Evolutionary conservation across 1,140 invertebrate genomes (phyloP), one percentile per base, ranked within the genome.

Genomic region (Drosophila lowei): DNA sequence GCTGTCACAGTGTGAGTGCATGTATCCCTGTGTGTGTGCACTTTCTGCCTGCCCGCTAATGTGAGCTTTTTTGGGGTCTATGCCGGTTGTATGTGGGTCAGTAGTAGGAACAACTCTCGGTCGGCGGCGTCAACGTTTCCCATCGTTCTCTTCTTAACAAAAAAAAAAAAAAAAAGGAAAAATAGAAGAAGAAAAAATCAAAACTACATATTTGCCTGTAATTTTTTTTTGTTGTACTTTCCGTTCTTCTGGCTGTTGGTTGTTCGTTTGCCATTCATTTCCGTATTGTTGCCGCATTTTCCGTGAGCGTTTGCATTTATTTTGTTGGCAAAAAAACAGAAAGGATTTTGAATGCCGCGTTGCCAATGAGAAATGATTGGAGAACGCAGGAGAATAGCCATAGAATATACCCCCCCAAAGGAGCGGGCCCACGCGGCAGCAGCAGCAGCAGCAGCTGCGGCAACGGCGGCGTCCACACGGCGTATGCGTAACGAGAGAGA

Each of bases 401-500:
- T 11, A 38, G 11, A 38, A 13, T 38, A 38, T 13, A 38, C 34
- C 9, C 34, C 30, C 11, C 11, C 34, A 9, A 38, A 13, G 11
- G 11, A 38, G 11, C 4, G 34, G 11, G 34, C 30, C 30, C 2
- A 2, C 28, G 8, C 34, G 38, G 43, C 18, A 34, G 58, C 46
- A 56, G 16, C n/a, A 53, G 42, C 41, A 43, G 34, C 41, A 58
- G 54, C 21, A 52, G 49, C 16, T 49, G 13, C 13, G 57, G 30
- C 49, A 56, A 25, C 23, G 48, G 44, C 50, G 56, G 72, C 47
- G 55, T n/a, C 46, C 63, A 83, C 55, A 86, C 84, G 84, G 83
- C 83, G 83, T 88, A 88, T 88, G 83, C 79, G 83, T 88, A 88
- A 81, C 77, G 58, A 86, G 76, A 65, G 78, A 88, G 86, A 77